Evolutionary conservation across 2,113 vertebrate genomes (phyloP), one percentile per base, ranked within the genome.

Genomic region (Myotis davidii): DNA sequence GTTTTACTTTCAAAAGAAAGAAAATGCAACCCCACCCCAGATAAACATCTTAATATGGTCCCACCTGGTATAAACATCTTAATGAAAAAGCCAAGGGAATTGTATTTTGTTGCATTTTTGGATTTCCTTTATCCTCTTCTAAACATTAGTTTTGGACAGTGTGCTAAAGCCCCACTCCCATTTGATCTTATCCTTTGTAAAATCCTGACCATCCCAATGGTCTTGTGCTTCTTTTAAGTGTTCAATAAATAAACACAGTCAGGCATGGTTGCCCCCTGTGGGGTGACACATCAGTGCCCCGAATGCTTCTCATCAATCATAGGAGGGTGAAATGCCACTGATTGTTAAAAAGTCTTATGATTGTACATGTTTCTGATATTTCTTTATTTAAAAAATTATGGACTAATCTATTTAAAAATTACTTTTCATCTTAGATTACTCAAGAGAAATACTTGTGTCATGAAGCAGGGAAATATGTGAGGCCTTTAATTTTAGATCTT

Each of bases 61-160:
- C 90, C 86, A 48, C 65, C 59, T 32, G 5, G 3, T 25, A 27
- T 54, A 56, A 92, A 23, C 61, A 82, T 88, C 87, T 67, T 65
- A 48, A 79, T 86, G 78, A 86, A 83, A 77, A 78, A 56, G 21
- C n/a, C 72, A 56, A 37, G 61, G 69, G 76, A 50, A 69, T 69
- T 42, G 50, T 48, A 76, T 34, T 56, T 18, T 72, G 69, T 14
- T 90, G 76, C 74, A 42, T 74, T 52, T 69, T 2, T 37, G 64
- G 67, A 59, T 67, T 90, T 94, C 96, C 79, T 94, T 90, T 74
- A 70, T 89, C 81, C 76, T 84, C 64, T 61, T 91, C 69, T 76
- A 93, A 97, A 96, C 94, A 85, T 85, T 97, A 77, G 65, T 90
- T 94, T 97, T 95, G 95, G 95, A 94, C 72, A 8, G 39, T 2